phyloP scores from a whole-genome alignment of 2,113 vertebrate genomes.

The Typhlomys cinereus region DNA sequence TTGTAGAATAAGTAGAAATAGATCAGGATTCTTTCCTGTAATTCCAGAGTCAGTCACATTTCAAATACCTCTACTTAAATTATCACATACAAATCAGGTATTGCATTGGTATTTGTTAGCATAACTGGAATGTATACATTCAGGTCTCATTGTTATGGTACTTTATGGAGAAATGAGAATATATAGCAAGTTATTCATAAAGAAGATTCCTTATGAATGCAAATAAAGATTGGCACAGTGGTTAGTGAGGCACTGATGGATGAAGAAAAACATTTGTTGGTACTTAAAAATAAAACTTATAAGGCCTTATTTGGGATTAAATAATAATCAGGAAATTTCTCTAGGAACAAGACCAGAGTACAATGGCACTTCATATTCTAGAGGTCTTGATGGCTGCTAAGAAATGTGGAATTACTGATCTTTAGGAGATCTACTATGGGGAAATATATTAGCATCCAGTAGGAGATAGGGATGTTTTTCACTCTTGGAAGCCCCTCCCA shows the following conservation, averaged over 20 bases:
- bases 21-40: not conserved
- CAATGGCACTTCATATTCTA: constrained; percentile 37
- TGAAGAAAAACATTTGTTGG: constrained; percentile 17
- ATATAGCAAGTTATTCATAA: not conserved
- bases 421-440: not conserved
- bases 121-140: not conserved
- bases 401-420: not conserved
- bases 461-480: too few relatives aligned
- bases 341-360: not conserved
- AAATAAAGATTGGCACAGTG: constrained; percentile 34
- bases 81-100: not conserved
- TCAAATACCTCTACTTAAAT: not conserved
- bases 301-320: not conserved
- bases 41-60: constrained; percentile 1
- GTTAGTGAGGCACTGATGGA: constrained; percentile 44
- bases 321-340: not conserved
- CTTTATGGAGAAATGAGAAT: not conserved
- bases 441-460: not conserved
- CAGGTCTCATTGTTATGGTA: not conserved
- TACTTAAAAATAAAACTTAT: not conserved
- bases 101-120: not conserved
- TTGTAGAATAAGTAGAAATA: constrained; percentile 16
- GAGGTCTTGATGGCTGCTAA: not conserved
- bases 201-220: not conserved
- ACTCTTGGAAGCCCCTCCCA: too few relatives aligned